These are phyloP conservation scores for Cancer borealis DNA, from an alignment of 2,888 invertebrate genomes.

Conservation along the genomic window DNA sequence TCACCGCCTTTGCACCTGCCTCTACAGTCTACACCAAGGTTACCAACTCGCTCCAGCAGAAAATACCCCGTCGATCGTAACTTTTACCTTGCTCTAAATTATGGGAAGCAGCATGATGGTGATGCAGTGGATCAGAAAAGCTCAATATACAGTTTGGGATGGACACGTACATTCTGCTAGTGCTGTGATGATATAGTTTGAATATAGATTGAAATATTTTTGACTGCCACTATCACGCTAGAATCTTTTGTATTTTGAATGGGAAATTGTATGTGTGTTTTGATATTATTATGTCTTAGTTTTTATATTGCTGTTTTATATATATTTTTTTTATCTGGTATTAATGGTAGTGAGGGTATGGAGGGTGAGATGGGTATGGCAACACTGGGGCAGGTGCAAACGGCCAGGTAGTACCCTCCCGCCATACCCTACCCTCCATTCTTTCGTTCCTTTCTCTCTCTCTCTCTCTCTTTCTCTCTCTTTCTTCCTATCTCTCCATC, in stretches of 20 bases:
- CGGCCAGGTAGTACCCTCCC: not conserved
- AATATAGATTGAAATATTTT: not conserved
- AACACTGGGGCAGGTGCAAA: conserved; percentile 26
- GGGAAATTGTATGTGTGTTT: not conserved
- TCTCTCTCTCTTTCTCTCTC: not conserved
- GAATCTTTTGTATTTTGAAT: not conserved
- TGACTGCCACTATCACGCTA: not conserved
- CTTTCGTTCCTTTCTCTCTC: not conserved
- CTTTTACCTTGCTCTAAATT: not conserved
- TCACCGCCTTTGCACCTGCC: conserved; percentile 14
- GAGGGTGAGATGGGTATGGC: not conserved
- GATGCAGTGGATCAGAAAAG: not conserved
- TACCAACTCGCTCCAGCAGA: not conserved
- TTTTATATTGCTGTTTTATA: too few species aligned
- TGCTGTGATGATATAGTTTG: not conserved
- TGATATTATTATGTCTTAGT: not conserved
- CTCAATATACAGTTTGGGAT: not conserved
- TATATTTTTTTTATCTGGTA: not conserved
- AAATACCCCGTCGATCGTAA: not conserved
- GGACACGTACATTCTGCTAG: not conserved
- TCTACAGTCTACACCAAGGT: not conserved
- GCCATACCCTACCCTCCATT: not conserved
- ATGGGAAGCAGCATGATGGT: not conserved
- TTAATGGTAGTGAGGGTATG: not conserved
- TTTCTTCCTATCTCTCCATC: not conserved